Evolutionary conservation across 2,797 vertebrate genomes (phyloP), one percentile per base, ranked within the genome.

Genomic region (Sciurus vulgaris): DNA sequence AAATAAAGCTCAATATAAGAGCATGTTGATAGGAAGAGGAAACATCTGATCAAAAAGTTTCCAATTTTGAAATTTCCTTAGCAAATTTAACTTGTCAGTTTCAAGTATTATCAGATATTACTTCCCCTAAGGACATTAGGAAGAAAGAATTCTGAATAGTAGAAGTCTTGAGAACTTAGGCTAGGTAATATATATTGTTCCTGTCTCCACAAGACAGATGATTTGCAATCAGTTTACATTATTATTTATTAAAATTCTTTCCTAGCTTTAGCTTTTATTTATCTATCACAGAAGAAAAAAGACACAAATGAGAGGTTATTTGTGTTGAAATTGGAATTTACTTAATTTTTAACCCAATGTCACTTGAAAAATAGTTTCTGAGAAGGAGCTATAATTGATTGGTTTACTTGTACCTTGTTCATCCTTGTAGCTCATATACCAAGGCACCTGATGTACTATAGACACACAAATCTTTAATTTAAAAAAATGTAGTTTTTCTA

Each of bases 1-100:
- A 98, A 98, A 97, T 97, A 97, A 98, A 93, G 81, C 91, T 98
- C 97, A 97, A 97, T 98, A 97, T 97, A 97, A 98, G 93, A 83
- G 96, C 90, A 89, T 93, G 96, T 96, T 97, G 92, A 97, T 95
- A 94, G 92, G 86, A 89, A 97, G 87, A 95, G 93, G 85, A 97
- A 91, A 96, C 92, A 98, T 74, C 86, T 79, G 92, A 97, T 97
- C 65, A 96, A 96, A 97, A 98, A 97, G 96, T 96, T 89, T 91
- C 61, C 96, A 97, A 96, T 95, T 97, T 74, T 97, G 56, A 97
- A 96, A 98, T 98, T 98, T 98, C 85, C 95, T 96, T 63, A 94
- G 95, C 20, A 91, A 87, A 83, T 73, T 85, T 87, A 86, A 92
- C 59, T 74, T 96, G 91, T 96, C 0, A 0, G 30, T 86, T 96